Evolutionary conservation across 2,888 invertebrate species (phyloP), one percentile per base, ranked within the genome.

Genomic region (Nematopogon swammerdamellus): DNA sequence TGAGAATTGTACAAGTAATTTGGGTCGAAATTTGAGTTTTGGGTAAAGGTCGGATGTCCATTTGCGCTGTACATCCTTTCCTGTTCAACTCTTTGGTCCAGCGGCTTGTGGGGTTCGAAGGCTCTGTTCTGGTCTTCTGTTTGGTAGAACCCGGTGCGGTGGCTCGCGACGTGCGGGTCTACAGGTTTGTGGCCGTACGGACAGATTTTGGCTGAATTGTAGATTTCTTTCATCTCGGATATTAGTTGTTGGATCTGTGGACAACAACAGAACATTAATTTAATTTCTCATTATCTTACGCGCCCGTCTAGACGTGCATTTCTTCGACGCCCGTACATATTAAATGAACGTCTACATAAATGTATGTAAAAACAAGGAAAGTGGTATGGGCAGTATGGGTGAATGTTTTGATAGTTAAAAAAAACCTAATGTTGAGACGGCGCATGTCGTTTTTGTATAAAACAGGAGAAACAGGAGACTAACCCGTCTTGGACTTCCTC

Each of bases 161-260:
- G 48, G 17, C 63, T 58, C 1, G 72, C 72, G 1, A 72, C 65
- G 42, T 75, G 74, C 2, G 70, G 68, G 48, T 77, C 76, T 52
- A 70, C 74, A 0, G 77, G 74, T 48, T 82, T 82, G 49, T 77
- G 75, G 1, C 75, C 82, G 59, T 82, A 89, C 0, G 90, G 87
- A 58, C 91, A 92, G 29, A 91, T 81, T 60, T 85, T 85, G 0
- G 87, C 86, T 17, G 85, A 82, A 52, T 87, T 85, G 70, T 89
- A 91, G 19, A 86, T 80, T 57, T 89, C 89, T 61, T 89, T 90
- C 91, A 92, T 91, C 62, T 90, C 87, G 0, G 85, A 75, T 57
- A 91, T 85, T 29, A 89, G 60, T 59, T 86, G 85, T 58, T 88
- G 85, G 49, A 89, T 81, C 89, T 89, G 69, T 2, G 72, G 47